Percentiles rank a stretch among this genome's conserved stretches.
Evolutionary conservation across 2,113 vertebrate genomes (phyloP).

Genomic region (Dromaius novaehollandiae): DNA sequence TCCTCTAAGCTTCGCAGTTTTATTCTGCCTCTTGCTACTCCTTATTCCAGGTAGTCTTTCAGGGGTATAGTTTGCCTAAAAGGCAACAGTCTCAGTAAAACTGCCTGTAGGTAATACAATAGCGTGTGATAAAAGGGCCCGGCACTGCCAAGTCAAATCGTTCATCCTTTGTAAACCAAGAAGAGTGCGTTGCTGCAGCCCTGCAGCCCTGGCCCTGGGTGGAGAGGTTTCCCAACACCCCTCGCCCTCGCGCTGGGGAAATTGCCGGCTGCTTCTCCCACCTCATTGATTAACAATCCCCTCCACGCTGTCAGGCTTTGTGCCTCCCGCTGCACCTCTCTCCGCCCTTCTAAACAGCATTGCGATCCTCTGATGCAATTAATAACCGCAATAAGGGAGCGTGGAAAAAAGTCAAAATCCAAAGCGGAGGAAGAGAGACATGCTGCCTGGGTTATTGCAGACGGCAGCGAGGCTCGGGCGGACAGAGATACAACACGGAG

Average conservation of each 20-base stretch:
- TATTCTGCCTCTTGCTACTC: not conserved
- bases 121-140: not conserved
- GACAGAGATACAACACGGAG: not conserved
- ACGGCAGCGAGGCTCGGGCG: not conserved
- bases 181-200: not conserved
- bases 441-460: not conserved
- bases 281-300: not conserved
- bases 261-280: not conserved
- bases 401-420: not conserved
- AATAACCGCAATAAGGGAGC: not conserved
- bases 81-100: not conserved
- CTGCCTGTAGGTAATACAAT: rapidly evolving
- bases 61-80: not conserved
- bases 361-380: not conserved
- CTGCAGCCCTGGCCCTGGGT: no score
- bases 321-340: not conserved
- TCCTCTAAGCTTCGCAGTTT: not conserved
- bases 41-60: not conserved
- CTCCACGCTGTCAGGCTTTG: not conserved
- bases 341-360: not conserved
- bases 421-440: not conserved
- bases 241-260: not conserved
- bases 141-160: not conserved
- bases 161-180: not conserved
- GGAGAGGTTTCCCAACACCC: not conserved